phyloP scores from a whole-genome alignment of 92 coral and sea anemone species.

The Blastomussa wellsi region DNA sequence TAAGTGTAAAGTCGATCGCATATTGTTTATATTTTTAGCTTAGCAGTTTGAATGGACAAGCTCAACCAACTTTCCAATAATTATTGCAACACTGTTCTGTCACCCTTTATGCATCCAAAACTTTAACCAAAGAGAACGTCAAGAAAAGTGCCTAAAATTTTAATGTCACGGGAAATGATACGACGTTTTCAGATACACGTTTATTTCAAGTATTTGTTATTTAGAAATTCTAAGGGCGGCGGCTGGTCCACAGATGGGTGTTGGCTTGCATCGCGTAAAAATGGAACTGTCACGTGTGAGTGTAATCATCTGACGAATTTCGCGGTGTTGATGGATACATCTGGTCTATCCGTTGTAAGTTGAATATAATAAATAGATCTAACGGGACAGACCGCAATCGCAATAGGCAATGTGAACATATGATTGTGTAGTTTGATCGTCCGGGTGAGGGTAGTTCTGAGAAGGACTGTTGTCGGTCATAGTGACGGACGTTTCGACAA shows the following conservation, averaged over 20 bases:
- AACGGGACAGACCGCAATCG: too few relatives aligned
- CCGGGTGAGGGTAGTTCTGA: too few relatives aligned
- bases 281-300: slow-evolving; percentile 57
- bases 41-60: too few relatives aligned
- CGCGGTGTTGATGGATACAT: slow-evolving; percentile 64
- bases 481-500: too few relatives aligned
- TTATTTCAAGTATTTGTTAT: background rate
- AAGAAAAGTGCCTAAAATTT: background rate
- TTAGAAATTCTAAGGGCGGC: slow-evolving; percentile 60
- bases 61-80: too few relatives aligned
- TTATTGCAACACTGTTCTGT: background rate
- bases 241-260: slow-evolving; percentile 84
- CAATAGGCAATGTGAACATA: too few relatives aligned
- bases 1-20: too few relatives aligned
- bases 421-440: too few relatives aligned
- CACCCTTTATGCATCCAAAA: background rate
- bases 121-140: background rate
- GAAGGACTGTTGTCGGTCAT: too few relatives aligned
- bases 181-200: background rate
- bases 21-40: too few relatives aligned
- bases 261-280: slow-evolving; percentile 54
- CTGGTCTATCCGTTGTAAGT: slow-evolving; percentile 43
- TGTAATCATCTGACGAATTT: slow-evolving; percentile 80
- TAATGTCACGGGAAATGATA: background rate
- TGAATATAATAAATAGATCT: background rate